Evolutionary conservation across 2,888 invertebrate species (phyloP).

Genomic region (Oithona nana): DNA sequence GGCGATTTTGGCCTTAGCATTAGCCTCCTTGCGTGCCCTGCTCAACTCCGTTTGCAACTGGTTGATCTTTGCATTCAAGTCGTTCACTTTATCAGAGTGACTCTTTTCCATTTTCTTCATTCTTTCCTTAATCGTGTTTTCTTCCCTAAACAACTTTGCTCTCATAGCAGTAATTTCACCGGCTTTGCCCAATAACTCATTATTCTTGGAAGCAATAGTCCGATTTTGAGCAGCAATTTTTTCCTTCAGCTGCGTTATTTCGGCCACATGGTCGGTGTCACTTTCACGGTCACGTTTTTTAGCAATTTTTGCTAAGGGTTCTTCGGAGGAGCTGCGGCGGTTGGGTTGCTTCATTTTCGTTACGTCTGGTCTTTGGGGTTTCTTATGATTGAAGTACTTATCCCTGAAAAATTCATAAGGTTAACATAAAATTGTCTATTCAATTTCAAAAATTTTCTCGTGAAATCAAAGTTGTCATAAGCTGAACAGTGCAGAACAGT

Average conservation of each 20-base stretch:
- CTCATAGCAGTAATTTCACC: conserved; percentile 36
- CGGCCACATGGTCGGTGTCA: conserved; percentile 63
- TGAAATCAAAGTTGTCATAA: no score
- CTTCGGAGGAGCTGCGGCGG: conserved; percentile 18
- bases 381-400: conserved; percentile 37
- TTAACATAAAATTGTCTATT: not conserved
- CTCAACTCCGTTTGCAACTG: conserved; percentile 66
- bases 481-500: no score
- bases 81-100: conserved; percentile 51
- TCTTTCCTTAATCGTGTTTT: conserved; percentile 63
- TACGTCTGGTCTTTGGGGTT: conserved; percentile 46
- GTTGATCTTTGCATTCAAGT: conserved; percentile 59
- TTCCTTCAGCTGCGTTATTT: conserved; percentile 82
- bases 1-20: not conserved
- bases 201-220: conserved; percentile 63
- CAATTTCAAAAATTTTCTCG: no score
- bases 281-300: conserved; percentile 19
- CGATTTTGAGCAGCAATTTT: conserved; percentile 79
- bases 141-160: conserved; percentile 70
- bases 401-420: conserved; percentile 3
- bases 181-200: conserved; percentile 69
- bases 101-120: conserved; percentile 61
- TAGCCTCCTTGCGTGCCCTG: conserved; percentile 32
- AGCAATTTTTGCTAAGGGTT: conserved; percentile 25
- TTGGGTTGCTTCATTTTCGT: conserved; percentile 29